Base-by-base conservation (phyloP, 92 coral and sea anemone species). In the Paragorgia papillata region DNA sequence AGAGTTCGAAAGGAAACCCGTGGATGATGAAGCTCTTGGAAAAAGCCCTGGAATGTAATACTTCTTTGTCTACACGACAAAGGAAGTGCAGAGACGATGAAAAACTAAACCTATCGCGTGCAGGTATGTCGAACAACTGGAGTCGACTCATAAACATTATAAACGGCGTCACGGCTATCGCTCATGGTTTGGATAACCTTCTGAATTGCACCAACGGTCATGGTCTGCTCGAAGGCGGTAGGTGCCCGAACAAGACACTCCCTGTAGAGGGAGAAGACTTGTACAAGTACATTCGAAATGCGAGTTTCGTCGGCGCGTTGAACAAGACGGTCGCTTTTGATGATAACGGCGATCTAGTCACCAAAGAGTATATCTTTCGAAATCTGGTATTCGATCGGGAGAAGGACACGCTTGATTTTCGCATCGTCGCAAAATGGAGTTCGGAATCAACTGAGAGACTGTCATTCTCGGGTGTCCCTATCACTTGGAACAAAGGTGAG, bases 111-210 rank as follows among this genome's bases (percentile, higher is more conserved):
- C 12, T 60, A 17, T 73, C 56, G 15, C 80, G 66, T 17, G 46
- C 40, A 5, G 74, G 85, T 29, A 39, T 76, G 25, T 63, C 88
- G 22, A 58, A 27, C 14, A 48, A 49, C 3, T 66, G 35, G 49
- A 96, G 92, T 58, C 80, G 77, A 10, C 76, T 88, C 20, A 89
- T 91, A 7, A 95, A 84, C 61, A 92, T 95, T 4, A 87, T 95
- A 9, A 96, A 91, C 63, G 88, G 95, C 40, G 92, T 95, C 8
- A 81, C 79, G 9, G 92, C 90, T 0, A 77, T 87, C 1, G 99
- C 95, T 9, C 46, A 85, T 56, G 99, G 97, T 9, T 28, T 95
- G 27, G 66, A 69, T 35, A 73, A 80, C 44, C 84, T 95, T 35
- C 25, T 82, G 22, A 78, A 73, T 19, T 93, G 97, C 79, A 80